These are phyloP conservation scores for Petrolisthes cinctipes DNA, from an alignment of 2,888 invertebrate genomes.

Conservation along the genomic window DNA sequence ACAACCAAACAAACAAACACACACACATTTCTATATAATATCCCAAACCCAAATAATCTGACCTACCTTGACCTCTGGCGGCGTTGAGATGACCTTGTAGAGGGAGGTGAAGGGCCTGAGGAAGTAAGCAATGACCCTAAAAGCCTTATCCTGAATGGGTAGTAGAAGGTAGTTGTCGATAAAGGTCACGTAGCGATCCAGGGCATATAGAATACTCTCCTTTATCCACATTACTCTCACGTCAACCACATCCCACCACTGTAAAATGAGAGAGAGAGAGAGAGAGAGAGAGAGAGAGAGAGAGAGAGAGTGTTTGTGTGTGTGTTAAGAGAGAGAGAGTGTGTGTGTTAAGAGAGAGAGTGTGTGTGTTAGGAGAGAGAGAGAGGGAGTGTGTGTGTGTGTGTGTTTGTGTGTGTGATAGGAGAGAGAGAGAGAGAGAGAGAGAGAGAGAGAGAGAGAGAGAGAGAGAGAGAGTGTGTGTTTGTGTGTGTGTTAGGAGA, in stretches of 20 bases:
- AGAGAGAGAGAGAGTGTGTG: background rate
- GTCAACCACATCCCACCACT: slow-evolving; percentile 53
- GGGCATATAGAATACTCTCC: slow-evolving; percentile 23
- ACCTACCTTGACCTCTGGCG: slow-evolving; percentile 19
- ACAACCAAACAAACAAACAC: too few relatives aligned
- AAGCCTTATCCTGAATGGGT: slow-evolving; percentile 26
- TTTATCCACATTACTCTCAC: slow-evolving; percentile 51
- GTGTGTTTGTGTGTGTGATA: too few relatives aligned
- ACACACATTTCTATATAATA: too few relatives aligned
- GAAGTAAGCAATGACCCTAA: slow-evolving; percentile 32
- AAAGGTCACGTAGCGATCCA: slow-evolving; percentile 45
- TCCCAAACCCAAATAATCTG: too few relatives aligned
- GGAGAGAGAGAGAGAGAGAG: too few relatives aligned
- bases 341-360: too few relatives aligned
- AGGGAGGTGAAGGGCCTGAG: slow-evolving; percentile 15
- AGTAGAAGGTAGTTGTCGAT: slow-evolving; percentile 37
- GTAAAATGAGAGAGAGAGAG: slow-evolving; percentile 27
- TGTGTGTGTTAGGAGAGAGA: background rate
- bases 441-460: too few relatives aligned
- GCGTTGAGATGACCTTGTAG: background rate
- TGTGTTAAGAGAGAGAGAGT: too few relatives aligned
- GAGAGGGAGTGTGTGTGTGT: too few relatives aligned
- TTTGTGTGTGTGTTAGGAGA: background rate
- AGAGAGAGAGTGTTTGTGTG: background rate
- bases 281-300: slow-evolving; percentile 20